Percentiles rank a stretch among this genome's conserved stretches.
phyloP scores from a whole-genome alignment of 2,113 vertebrate genomes.

The Crotalus tigris region DNA sequence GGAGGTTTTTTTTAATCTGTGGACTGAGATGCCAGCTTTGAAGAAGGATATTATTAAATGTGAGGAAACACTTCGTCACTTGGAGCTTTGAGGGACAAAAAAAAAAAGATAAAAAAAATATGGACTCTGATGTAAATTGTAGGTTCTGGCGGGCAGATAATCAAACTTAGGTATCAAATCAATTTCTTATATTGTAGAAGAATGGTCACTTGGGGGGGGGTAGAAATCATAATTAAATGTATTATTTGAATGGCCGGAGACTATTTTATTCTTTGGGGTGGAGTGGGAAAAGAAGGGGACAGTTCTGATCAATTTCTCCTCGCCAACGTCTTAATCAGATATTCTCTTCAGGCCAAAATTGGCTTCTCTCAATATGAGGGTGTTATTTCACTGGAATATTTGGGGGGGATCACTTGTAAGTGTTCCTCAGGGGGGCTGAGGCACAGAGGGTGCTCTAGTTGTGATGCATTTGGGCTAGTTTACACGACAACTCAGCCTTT shows the following conservation, averaged over 20 bases:
- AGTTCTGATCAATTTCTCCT: background rate
- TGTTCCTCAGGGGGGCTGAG: background rate
- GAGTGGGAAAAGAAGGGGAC: rapidly evolving
- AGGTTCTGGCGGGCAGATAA: background rate
- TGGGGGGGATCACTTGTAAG: background rate
- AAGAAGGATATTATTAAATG: slow-evolving; percentile 49
- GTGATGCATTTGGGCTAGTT: background rate
- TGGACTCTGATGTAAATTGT: background rate
- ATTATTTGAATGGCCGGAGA: slow-evolving; percentile 18
- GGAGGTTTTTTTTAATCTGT: slow-evolving; percentile 47
- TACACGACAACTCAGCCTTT: background rate
- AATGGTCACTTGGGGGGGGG: background rate
- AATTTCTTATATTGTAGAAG: background rate
- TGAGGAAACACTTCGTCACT: background rate
- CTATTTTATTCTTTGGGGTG: background rate
- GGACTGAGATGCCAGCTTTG: slow-evolving; percentile 22
- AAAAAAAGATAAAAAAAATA: background rate
- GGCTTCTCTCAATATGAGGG: background rate
- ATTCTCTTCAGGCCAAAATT: background rate
- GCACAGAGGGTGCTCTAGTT: background rate
- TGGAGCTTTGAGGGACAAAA: background rate
- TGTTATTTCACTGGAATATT: background rate
- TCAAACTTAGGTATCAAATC: slow-evolving; percentile 14
- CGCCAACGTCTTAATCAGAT: background rate
- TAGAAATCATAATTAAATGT: background rate